These are phyloP conservation scores for Ictidomys tridecemlineatus DNA, from an alignment of 2,113 vertebrate genomes.

Conservation along the genomic window DNA sequence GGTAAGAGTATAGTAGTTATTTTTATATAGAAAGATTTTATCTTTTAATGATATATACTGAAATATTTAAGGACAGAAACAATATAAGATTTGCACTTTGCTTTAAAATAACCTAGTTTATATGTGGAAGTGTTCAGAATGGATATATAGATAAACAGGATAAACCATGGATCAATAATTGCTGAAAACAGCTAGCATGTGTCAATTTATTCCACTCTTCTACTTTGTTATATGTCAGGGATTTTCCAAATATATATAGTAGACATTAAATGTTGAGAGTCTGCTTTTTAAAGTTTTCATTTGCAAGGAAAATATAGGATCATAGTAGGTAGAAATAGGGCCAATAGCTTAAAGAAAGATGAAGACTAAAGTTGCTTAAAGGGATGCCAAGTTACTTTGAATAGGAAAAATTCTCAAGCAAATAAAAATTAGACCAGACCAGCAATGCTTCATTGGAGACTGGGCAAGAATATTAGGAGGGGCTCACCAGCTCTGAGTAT, in stretches of 20 bases:
- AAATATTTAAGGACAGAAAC: constrained; percentile 53
- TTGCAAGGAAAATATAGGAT: neutral
- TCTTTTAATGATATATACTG: constrained; percentile 42
- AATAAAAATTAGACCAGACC: neutral
- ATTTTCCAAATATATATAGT: neutral
- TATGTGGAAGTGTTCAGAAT: neutral
- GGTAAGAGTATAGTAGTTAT: neutral
- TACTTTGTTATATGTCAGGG: neutral
- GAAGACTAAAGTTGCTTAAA: neutral
- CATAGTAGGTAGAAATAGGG: neutral
- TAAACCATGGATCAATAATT: neutral
- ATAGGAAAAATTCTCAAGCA: neutral
- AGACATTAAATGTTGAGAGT: neutral
- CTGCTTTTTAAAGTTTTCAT: neutral
- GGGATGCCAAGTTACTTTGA: neutral
- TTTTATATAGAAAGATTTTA: constrained; percentile 3
- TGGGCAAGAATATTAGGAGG: neutral
- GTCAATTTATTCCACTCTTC: neutral
- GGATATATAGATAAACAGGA: neutral
- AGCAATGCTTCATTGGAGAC: neutral
- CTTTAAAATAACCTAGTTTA: constrained; percentile 11
- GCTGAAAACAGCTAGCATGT: neutral
- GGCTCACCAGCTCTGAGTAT: neutral
- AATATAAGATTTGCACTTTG: constrained; percentile 29
- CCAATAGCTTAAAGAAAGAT: neutral